Evolutionary conservation across 2,888 invertebrate genomes (phyloP), one percentile per base, ranked within the genome.

Genomic region (Orthosia cruda): DNA sequence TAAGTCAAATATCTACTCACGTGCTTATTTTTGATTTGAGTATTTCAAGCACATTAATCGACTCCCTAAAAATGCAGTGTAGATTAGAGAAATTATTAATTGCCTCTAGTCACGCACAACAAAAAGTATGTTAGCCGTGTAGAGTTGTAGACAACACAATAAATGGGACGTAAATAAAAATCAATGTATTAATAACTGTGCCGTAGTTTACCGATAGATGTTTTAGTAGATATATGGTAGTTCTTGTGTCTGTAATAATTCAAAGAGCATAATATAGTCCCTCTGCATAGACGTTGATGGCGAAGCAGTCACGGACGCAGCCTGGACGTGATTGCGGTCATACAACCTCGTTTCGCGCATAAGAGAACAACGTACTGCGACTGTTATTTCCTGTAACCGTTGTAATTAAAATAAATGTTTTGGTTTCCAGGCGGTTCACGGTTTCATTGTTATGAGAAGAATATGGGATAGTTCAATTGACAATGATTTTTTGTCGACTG

Each of bases 251-350:
- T 68, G 32, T 47, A 50, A 47, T 57, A 71, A 71, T 59, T 57
- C 55, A 58, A 81, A 67, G 65, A 72, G 54, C 26, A 65, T 71
- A 70, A 69, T 74, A 47, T 64, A 59, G 63, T 55, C 54, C 47
- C 65, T 62, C 58, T 75, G 70, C 75, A 74, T 77, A 65, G 71
- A 77, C 71, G 64, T 73, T 80, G 77, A 80, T 84, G 75, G 73
- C 78, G 77, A 80, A 76, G 84, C 81, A 87, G 89, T 92, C 91
- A 89, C 90, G 90, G 88, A 89, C 86, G 84, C 81, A 77, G 85
- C 58, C 83, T 83, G 88, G 87, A 92, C 92, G 92, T 92, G 93
- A 92, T 91, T 87, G 89, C 92, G 91, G 91, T 88, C 90, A 88
- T 89, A 86, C 87, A 89, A 88, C 89, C 88, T 89, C 87, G 86